These are phyloP conservation scores for Drosophila tanythrix DNA, from an alignment of 2,888 invertebrate species.

Conservation along the genomic window DNA sequence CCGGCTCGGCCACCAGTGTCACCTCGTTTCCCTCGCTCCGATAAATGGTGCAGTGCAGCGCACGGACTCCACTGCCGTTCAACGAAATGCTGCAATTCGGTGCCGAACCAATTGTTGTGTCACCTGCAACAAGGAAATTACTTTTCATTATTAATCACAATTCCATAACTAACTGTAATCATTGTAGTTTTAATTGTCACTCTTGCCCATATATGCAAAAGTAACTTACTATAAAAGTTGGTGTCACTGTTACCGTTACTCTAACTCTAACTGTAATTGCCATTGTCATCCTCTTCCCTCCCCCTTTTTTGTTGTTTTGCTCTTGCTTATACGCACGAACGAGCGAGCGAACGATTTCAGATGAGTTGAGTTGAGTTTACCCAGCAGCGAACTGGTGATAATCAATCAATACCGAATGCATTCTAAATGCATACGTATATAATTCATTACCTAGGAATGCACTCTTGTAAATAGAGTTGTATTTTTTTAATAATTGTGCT, in stretches of 20 bases:
- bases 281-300: background rate
- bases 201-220: background rate
- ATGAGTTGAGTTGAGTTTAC: background rate
- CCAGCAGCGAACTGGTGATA: background rate
- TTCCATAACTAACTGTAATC: conserved; percentile 3
- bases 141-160: conserved; percentile 9
- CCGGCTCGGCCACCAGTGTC: conserved; percentile 91
- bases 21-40: conserved; percentile 92
- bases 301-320: background rate
- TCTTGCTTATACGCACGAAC: conserved; percentile 14
- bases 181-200: background rate
- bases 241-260: conserved; percentile 3
- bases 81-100: conserved; percentile 93
- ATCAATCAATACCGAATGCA: background rate
- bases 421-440: background rate
- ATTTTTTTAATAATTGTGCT: background rate
- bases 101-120: conserved; percentile 92
- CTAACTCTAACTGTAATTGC: conserved; percentile 17
- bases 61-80: conserved; percentile 93
- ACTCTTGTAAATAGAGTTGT: background rate
- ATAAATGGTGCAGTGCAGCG: conserved; percentile 94
- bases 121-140: conserved; percentile 87
- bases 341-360: background rate
- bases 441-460: background rate
- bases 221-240: conserved; percentile 5